Percentiles rank a stretch among this genome's conserved stretches.
phyloP scores from a whole-genome alignment of 2,797 vertebrate genomes.

The Prunella strophiata region DNA sequence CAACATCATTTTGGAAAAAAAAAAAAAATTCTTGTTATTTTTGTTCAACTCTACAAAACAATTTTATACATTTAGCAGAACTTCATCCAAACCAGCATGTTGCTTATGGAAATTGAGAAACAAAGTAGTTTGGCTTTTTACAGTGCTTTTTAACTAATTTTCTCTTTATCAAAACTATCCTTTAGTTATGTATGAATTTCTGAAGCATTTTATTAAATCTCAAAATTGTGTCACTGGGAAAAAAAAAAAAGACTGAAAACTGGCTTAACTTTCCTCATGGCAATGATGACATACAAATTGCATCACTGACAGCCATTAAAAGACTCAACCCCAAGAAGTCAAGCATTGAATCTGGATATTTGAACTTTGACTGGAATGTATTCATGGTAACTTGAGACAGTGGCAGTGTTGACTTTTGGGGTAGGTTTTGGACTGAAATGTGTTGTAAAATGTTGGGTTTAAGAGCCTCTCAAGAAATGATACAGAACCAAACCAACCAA shows the following conservation, averaged over 20 bases:
- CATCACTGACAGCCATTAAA: not conserved
- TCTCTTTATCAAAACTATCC: not conserved
- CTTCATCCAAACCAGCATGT: not conserved
- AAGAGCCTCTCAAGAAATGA: not conserved
- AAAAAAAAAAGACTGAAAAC: not conserved
- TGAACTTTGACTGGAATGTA: not conserved
- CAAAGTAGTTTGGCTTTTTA: not conserved
- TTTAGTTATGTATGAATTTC: not conserved
- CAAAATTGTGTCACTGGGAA: not conserved
- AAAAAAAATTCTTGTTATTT: not conserved
- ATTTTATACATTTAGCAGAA: not conserved
- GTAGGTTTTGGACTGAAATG: not conserved
- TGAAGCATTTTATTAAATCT: not conserved
- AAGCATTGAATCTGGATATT: not conserved
- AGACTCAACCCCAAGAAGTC: not conserved
- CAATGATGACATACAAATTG: not conserved
- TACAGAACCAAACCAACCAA: not conserved
- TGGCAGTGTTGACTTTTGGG: not conserved
- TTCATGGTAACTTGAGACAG: not conserved
- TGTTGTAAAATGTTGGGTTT: not conserved
- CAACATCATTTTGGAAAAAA: not conserved
- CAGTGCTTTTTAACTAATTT: not conserved
- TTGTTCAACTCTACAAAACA: not conserved
- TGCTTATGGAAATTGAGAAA: not conserved
- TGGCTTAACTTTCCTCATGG: not conserved